phyloP scores from a whole-genome alignment of 2,888 invertebrate genomes.

The Abrostola tripartita region DNA sequence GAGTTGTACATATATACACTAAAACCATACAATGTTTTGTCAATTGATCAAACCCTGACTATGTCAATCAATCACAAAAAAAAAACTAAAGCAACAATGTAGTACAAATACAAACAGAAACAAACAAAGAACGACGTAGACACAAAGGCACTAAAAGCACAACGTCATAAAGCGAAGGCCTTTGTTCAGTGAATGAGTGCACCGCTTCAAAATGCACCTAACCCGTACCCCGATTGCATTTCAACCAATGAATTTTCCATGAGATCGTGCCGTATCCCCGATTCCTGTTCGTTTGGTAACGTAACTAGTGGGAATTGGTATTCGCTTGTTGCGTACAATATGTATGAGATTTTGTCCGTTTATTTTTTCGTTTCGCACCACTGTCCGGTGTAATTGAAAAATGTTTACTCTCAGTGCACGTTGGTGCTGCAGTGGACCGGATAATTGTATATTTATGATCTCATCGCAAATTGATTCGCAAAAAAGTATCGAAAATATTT shows the following conservation, averaged over 20 bases:
- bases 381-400: slow-evolving; percentile 80
- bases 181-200: slow-evolving; percentile 70
- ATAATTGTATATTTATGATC: slow-evolving; percentile 57
- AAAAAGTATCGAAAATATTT: slow-evolving; percentile 45
- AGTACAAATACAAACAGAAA: slow-evolving; percentile 10
- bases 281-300: slow-evolving; percentile 71
- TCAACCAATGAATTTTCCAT: slow-evolving; percentile 83
- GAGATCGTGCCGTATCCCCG: slow-evolving; percentile 63
- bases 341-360: slow-evolving; percentile 83
- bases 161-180: slow-evolving; percentile 62
- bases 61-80: background rate
- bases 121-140: slow-evolving; percentile 34
- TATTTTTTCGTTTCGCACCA: slow-evolving; percentile 77
- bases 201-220: slow-evolving; percentile 73
- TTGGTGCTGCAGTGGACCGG: slow-evolving; percentile 40
- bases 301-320: slow-evolving; percentile 84
- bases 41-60: background rate
- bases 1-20: no score
- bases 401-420: slow-evolving; percentile 67
- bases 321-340: slow-evolving; percentile 82
- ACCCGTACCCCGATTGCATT: slow-evolving; percentile 81
- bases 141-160: slow-evolving; percentile 65
- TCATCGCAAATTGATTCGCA: slow-evolving; percentile 51
- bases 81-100: slow-evolving; percentile 19
- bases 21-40: no score